These are phyloP conservation scores for Agonopterix arenella DNA, from an alignment of 2,888 invertebrate species.

Conservation along the genomic window DNA sequence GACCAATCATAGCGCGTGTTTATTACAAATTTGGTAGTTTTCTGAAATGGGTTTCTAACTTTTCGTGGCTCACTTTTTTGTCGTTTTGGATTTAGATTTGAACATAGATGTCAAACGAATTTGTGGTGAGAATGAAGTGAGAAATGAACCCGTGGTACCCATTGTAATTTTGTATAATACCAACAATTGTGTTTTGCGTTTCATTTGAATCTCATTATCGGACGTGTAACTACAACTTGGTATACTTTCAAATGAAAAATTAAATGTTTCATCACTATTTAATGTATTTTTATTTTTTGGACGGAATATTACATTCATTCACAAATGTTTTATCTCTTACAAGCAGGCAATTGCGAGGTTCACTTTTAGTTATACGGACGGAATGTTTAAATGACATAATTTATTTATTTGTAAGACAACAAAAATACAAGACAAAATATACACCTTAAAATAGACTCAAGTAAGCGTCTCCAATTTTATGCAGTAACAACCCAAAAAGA, in stretches of 20 bases:
- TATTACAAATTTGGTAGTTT: conserved; percentile 1
- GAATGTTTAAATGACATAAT: too few species aligned
- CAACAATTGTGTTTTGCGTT: conserved; percentile 57
- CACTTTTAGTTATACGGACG: too few species aligned
- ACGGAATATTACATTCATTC: too few species aligned
- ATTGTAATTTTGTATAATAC: conserved; percentile 61
- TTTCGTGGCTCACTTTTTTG: conserved; percentile 13
- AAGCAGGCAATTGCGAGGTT: too few species aligned
- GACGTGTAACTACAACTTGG: conserved; percentile 71
- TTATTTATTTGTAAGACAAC: too few species aligned
- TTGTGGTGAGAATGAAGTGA: conserved; percentile 7
- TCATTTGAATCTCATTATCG: conserved; percentile 76
- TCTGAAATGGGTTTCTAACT: conserved; percentile 8
- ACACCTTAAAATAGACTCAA: too few species aligned
- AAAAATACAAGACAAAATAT: too few species aligned
- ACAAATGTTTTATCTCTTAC: too few species aligned
- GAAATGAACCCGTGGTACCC: conserved; percentile 14
- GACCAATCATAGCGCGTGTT: conserved; percentile 1
- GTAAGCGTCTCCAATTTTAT: too few species aligned
- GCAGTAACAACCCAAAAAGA: too few species aligned
- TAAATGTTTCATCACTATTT: conserved; percentile 73
- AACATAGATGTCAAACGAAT: not conserved
- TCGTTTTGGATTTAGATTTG: conserved; percentile 2
- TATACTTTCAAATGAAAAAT: conserved; percentile 75
- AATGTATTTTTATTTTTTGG: conserved; percentile 22